Percentiles rank a stretch among this genome's conserved stretches.
Conservation (phyloP, 2,797 vertebrate genomes). For the Macropus fuliginosus region DNA sequence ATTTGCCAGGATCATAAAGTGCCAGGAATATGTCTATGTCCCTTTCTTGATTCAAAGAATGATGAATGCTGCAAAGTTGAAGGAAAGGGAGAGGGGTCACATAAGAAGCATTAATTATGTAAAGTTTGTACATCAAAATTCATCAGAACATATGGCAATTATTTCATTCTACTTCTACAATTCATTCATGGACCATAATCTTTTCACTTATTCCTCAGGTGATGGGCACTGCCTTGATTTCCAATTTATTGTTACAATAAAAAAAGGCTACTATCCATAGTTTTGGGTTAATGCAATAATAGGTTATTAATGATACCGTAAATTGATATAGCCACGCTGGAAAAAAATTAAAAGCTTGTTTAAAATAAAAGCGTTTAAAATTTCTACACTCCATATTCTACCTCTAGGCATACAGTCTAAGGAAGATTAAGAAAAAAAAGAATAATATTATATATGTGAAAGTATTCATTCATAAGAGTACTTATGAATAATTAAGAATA, state of each 20-base stretch:
- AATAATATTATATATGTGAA: neutral
- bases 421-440: neutral
- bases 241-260: neutral
- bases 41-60: slow-evolving; percentile 57
- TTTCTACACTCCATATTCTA: neutral
- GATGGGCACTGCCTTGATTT: neutral
- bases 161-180: neutral
- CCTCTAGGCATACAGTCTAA: neutral
- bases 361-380: neutral
- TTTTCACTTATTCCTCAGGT: neutral
- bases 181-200: neutral
- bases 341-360: neutral
- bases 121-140: neutral
- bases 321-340: neutral
- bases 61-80: slow-evolving; percentile 38
- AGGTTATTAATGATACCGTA: neutral
- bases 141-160: neutral
- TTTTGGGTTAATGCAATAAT: neutral
- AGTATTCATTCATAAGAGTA: neutral
- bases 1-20: slow-evolving; percentile 35
- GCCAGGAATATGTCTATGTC: slow-evolving; percentile 38
- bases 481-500: neutral
- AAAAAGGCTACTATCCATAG: neutral
- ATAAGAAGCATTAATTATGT: neutral
- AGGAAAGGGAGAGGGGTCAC: slow-evolving; percentile 8